Evolutionary conservation across 2,113 vertebrate species (phyloP), one percentile per base, ranked within the genome.

Genomic region (Tympanuchus pallidicinctus): DNA sequence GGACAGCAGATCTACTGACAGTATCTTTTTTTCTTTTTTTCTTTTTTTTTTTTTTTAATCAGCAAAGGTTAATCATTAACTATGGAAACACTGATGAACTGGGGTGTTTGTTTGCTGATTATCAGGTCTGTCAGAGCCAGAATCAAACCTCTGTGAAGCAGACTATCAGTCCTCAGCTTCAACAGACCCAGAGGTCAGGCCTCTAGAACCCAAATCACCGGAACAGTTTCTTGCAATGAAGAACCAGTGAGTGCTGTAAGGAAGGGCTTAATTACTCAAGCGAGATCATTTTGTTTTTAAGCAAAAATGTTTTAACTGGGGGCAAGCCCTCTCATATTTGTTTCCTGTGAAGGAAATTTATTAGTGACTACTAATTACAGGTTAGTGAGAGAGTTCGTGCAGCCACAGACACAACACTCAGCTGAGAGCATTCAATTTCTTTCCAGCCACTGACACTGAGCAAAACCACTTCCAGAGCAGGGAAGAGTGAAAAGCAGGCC

Each of bases 11-110:
- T 92, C 80, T 30, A 60, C 38, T 1, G 6, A 74, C 42, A 67
- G 6, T 3, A 12, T 60, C 72, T 78, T 93, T 92, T 95, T 50
- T 79, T 78, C 88, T 93, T 95, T 82, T 54, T 54, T 28, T 38
- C 8, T 80, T 91, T 47, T 27, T 25, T 50, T 79, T 78, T 90
- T 93, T 95, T 82, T 54, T 54, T 28, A 54, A 60, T 15, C 47
- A 52, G 15, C 50, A 92, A 89, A 81, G n/a, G 69, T 96, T 95
- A 94, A 96, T 92, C 38, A 93, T 95, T 96, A 95, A 93, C 92
- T 86, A 11, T 21, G 7, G 11, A 92, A 95, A 88, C 73, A 52
- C 18, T 56, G 73, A 52, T 0, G 3, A 88, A 86, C 56, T 67
- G 40, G 27, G 50, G 47, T 83, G 76, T 86, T 93, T 93, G 69